Evolutionary conservation across 37 sponge, comb jelly and placozoan species (phyloP).

Genomic region (Beroe ovata): DNA sequence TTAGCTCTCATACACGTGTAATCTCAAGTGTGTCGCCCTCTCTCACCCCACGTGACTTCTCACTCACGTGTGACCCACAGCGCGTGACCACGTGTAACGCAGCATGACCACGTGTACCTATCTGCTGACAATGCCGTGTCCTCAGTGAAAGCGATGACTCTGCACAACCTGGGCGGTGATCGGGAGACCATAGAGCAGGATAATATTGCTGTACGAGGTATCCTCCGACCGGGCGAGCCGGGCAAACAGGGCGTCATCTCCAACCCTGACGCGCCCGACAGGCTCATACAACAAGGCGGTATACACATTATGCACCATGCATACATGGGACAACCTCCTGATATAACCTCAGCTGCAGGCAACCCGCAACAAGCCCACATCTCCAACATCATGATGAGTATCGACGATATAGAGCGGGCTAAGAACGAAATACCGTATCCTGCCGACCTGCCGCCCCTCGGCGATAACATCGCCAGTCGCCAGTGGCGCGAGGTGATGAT

Average conservation of each 20-base stretch:
- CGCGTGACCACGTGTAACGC: too few relatives aligned
- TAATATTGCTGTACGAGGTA: slow-evolving; percentile 52
- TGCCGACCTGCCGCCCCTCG: slow-evolving; percentile 69
- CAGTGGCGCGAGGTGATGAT: slow-evolving; percentile 65
- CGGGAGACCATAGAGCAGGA: slow-evolving; percentile 34
- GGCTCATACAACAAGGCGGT: slow-evolving; percentile 35
- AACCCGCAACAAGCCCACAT: slow-evolving; percentile 69
- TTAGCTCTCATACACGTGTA: too few relatives aligned
- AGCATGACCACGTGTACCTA: too few relatives aligned
- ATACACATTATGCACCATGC: slow-evolving; percentile 44
- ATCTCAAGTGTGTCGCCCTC: too few relatives aligned
- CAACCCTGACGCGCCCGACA: slow-evolving; percentile 50
- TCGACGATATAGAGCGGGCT: slow-evolving; percentile 67
- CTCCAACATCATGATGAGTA: slow-evolving; percentile 66
- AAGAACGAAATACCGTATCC: slow-evolving; percentile 68
- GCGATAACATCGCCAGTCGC: slow-evolving; percentile 43
- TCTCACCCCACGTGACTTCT: too few relatives aligned
- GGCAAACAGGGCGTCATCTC: slow-evolving; percentile 19
- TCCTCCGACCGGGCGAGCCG: slow-evolving; percentile 28
- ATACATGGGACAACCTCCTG: slow-evolving; percentile 16
- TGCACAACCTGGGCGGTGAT: slow-evolving; percentile 50
- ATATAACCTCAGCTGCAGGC: slow-evolving; percentile 43
- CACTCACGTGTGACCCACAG: too few relatives aligned
- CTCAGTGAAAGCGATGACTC: slow-evolving; percentile 43
- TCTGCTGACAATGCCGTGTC: not conserved